These are phyloP conservation scores for Oxyura jamaicensis DNA, from an alignment of 2,113 vertebrate species.

Conservation along the genomic window DNA sequence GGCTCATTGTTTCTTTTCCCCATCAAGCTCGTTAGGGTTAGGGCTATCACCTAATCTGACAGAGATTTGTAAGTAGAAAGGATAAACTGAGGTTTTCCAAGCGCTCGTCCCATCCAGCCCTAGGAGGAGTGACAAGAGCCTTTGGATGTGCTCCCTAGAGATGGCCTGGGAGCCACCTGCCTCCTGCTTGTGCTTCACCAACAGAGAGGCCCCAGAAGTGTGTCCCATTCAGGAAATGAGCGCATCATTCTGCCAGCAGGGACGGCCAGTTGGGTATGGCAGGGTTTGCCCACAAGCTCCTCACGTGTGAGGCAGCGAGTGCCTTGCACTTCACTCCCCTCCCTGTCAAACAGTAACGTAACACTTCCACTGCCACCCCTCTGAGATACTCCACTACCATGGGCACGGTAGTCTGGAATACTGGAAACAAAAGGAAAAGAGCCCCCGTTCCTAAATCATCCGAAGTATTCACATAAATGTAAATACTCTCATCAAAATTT, in stretches of 20 bases:
- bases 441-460: not conserved
- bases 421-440: not conserved
- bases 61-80: not conserved
- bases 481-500: not conserved
- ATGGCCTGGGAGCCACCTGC: not conserved
- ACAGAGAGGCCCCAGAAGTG: not conserved
- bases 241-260: not conserved
- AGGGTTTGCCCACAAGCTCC: not conserved
- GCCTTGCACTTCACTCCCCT: not conserved
- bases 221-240: not conserved
- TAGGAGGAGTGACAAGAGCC: not conserved
- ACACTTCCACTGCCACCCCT: not conserved
- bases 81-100: not conserved
- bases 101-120: accelerated
- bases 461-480: not conserved
- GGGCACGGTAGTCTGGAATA: not conserved
- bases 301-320: not conserved
- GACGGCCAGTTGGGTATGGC: not conserved
- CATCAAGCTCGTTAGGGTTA: not conserved
- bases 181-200: not conserved
- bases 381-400: not conserved
- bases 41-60: not conserved
- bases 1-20: not conserved
- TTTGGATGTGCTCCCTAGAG: not conserved
- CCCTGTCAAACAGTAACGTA: not conserved